A percentile compares a stretch with the other conserved stretches of the same genome.
phyloP scores from a whole-genome alignment of 2,888 invertebrate species.

The Drosophila falleni region DNA sequence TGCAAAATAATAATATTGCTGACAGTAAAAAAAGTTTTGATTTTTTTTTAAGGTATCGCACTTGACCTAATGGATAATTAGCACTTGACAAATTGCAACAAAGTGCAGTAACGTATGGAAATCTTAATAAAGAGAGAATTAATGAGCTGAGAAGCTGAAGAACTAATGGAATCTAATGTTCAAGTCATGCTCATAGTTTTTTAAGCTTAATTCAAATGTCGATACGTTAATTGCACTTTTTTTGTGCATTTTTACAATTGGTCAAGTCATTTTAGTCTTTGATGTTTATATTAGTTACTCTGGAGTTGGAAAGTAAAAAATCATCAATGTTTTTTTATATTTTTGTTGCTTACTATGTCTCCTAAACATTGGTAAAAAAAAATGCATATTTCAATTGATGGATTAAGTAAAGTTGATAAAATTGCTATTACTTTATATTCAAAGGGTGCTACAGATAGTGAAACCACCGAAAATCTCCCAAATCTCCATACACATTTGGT shows the following conservation, averaged over 20 bases:
- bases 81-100: constrained; percentile 42
- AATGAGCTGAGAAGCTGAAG: neutral
- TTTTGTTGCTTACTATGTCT: too few species aligned
- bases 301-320: neutral
- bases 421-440: too few species aligned
- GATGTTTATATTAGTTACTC: neutral
- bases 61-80: constrained; percentile 46
- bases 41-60: constrained; percentile 8
- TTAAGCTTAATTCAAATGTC: constrained; percentile 11
- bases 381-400: too few species aligned
- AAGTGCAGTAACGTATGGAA: constrained; percentile 33
- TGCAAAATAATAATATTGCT: neutral
- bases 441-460: too few species aligned
- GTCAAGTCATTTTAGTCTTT: constrained; percentile 30
- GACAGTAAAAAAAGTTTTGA: neutral
- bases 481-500: too few species aligned
- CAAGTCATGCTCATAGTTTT: constrained; percentile 56
- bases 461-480: too few species aligned
- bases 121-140: neutral
- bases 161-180: constrained; percentile 39
- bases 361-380: too few species aligned
- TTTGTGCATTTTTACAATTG: constrained; percentile 14
- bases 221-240: constrained; percentile 49
- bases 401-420: too few species aligned
- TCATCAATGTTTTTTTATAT: neutral